Conservation (phyloP, 2,888 invertebrate genomes). For the Ectemnius continuus region DNA sequence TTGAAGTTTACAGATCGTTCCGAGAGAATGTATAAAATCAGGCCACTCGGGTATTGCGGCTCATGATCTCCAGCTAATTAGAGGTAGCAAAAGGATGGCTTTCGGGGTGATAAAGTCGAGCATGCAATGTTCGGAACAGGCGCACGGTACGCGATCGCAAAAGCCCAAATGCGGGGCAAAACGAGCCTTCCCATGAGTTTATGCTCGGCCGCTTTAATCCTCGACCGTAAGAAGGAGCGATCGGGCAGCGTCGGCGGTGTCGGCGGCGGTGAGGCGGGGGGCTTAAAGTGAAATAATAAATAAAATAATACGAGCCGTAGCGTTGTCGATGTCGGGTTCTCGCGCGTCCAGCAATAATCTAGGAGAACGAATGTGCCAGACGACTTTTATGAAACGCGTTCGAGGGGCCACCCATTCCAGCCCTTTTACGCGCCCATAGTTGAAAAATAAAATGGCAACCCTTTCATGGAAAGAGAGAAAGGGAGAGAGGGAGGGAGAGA, state of each 20-base stretch:
- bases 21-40: not conserved
- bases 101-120: not conserved
- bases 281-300: constrained; percentile 61
- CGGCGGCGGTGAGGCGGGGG: too few relatives aligned
- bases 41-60: not conserved
- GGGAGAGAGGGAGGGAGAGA: constrained; percentile 11
- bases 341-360: constrained; percentile 73
- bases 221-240: constrained; percentile 20
- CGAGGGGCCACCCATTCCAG: constrained; percentile 46
- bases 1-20: not conserved
- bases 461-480: constrained; percentile 50
- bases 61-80: not conserved
- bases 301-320: constrained; percentile 58
- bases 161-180: constrained; percentile 43
- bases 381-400: constrained; percentile 77
- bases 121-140: constrained; percentile 19
- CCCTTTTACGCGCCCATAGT: constrained; percentile 50
- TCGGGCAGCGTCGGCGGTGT: constrained; percentile 2
- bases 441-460: constrained; percentile 73
- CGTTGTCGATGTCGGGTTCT: constrained; percentile 46
- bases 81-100: not conserved
- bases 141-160: constrained; percentile 18
- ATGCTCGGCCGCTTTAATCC: constrained; percentile 56
- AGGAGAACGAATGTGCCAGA: constrained; percentile 77
- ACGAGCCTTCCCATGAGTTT: constrained; percentile 45